Conservation (phyloP, 2,888 invertebrate genomes). For the Stenodema calcarata region DNA sequence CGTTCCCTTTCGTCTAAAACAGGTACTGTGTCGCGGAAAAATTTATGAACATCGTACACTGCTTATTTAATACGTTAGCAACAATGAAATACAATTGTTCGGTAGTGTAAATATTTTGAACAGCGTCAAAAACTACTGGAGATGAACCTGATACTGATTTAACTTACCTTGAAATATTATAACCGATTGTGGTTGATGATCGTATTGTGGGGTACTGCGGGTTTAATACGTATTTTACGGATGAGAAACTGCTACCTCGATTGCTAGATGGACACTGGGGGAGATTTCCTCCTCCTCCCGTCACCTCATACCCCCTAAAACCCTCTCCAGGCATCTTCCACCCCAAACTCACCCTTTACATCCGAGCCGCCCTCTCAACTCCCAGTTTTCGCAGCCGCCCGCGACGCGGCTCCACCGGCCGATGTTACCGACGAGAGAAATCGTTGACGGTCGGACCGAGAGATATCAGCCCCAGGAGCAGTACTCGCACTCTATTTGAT, state of each 20-base stretch:
- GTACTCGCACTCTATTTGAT: no score
- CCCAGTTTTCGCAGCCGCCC: background rate
- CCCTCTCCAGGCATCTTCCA: background rate
- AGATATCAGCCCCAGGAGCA: background rate
- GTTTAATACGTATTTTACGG: background rate
- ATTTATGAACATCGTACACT: no score
- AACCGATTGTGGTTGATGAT: background rate
- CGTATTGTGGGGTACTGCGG: background rate
- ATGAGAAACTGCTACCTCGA: slow-evolving; percentile 12
- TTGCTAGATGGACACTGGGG: slow-evolving; percentile 31
- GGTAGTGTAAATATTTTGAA: no score
- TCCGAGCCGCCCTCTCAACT: background rate
- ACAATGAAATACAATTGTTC: no score
- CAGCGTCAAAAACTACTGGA: no score
- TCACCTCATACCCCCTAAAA: background rate
- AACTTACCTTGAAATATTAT: background rate
- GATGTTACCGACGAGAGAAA: background rate
- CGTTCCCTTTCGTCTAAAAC: no score
- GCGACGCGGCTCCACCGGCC: background rate
- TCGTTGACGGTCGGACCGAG: background rate
- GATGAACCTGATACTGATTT: no score
- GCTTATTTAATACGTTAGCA: no score
- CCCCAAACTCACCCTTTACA: background rate
- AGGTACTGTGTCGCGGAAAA: no score
- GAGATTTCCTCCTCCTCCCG: background rate